These are phyloP conservation scores for Dicroscelio sp. DNA, from an alignment of 2,888 invertebrate species.

Conservation along the genomic window DNA sequence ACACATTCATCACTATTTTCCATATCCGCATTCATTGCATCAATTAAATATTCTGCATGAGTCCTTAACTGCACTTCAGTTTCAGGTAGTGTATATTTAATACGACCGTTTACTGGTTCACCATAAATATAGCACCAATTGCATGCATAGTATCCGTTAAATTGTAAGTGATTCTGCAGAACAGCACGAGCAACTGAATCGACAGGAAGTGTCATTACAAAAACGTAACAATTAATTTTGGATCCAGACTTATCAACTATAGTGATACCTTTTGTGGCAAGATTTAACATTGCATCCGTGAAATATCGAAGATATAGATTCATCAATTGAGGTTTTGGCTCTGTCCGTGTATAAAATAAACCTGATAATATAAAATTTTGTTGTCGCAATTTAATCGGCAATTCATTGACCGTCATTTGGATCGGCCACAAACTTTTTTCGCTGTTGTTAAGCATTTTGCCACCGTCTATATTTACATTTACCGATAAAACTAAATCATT, in stretches of 20 bases:
- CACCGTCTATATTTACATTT: slow-evolving; percentile 41
- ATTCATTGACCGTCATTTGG: slow-evolving; percentile 31
- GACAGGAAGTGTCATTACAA: background rate
- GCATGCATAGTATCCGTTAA: slow-evolving; percentile 21
- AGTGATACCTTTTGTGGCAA: slow-evolving; percentile 9
- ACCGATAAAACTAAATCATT: slow-evolving; percentile 26
- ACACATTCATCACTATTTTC: too few relatives aligned
- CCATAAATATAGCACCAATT: slow-evolving; percentile 24
- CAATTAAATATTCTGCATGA: background rate
- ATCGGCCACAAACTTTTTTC: slow-evolving; percentile 32
- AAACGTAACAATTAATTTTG: too few relatives aligned
- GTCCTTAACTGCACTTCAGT: too few relatives aligned
- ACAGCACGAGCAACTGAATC: slow-evolving; percentile 8
- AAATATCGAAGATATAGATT: slow-evolving; percentile 41
- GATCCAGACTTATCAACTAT: background rate
- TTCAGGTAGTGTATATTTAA: slow-evolving; percentile 2
- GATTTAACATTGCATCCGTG: background rate
- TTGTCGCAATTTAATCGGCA: background rate
- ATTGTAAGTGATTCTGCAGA: slow-evolving; percentile 1
- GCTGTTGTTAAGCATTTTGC: slow-evolving; percentile 36
- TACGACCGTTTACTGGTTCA: background rate
- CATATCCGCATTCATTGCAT: background rate
- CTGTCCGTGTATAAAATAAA: slow-evolving; percentile 41
- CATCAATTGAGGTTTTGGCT: slow-evolving; percentile 25
- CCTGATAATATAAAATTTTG: slow-evolving; percentile 15